phyloP scores from a whole-genome alignment of 2,113 vertebrate species.

The Eulemur macaco region DNA sequence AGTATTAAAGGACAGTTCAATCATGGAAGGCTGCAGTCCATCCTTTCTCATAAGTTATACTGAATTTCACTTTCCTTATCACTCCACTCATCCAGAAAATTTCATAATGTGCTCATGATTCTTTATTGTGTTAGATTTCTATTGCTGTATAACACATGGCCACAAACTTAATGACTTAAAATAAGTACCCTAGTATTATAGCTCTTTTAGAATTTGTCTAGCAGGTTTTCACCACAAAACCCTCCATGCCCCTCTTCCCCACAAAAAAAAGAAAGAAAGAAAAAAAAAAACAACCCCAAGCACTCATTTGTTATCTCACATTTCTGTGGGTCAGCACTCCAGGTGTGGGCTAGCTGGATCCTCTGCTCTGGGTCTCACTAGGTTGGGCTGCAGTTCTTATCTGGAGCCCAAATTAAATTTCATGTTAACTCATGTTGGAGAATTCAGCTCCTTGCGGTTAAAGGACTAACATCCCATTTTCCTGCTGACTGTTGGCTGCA shows the following conservation, averaged over 20 bases:
- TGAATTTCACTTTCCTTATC: not conserved
- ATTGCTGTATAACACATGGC: not conserved
- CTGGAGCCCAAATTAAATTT: not conserved
- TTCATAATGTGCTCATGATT: not conserved
- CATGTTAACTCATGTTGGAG: not conserved
- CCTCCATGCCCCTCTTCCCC: no score
- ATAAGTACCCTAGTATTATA: not conserved
- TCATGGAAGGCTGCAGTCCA: not conserved
- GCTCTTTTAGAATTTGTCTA: no score
- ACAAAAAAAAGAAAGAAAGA: no score
- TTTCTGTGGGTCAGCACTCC: not conserved
- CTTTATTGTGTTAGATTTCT: not conserved
- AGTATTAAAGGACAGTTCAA: not conserved
- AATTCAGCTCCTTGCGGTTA: not conserved
- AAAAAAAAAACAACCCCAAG: not conserved
- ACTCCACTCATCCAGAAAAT: not conserved
- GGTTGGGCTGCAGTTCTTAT: not conserved
- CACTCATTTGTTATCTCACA: not conserved
- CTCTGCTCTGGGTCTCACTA: not conserved
- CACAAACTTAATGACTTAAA: not conserved
- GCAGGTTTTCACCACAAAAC: no score
- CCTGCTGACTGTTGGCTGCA: not conserved
- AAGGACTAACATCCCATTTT: not conserved
- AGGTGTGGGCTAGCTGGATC: not conserved
- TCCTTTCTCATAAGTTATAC: not conserved